Evolutionary conservation across 2,797 vertebrate genomes (phyloP), one percentile per base, ranked within the genome.

Genomic region (Artibeus jamaicensis): DNA sequence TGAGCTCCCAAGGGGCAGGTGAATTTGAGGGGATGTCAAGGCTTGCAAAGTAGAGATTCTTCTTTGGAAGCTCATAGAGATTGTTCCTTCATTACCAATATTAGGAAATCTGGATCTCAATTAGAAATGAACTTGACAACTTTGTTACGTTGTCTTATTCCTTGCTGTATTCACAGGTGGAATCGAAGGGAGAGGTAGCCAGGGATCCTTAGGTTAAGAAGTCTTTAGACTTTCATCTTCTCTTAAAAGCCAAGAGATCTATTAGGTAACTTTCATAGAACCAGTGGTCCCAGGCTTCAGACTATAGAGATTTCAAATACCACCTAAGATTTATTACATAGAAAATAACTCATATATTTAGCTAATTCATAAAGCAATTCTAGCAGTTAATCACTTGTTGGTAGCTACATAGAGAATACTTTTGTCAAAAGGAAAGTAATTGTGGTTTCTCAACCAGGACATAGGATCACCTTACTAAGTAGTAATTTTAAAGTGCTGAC

Each of bases 291-390:
- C 1, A 50, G n/a, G 29, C 14, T 48, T 12, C 12, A 57, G 70
- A 70, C 53, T 87, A 12, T 34, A 76, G 76, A 39, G 92, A 50
- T 3, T 76, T 89, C 67, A 50, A 79, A 50, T 18, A 67, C 2
- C 15, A 57, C 4, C 6, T 76, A 65, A 48, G n/a, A 67, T 53
- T 71, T 86, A 57, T 71, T 86, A 57, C 62, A 44, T 57, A 24
- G 42, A 90, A 90, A 94, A 81, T 71, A 86, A 78, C 18, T 88
- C 44, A 46, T 74, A 44, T 90, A 70, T 95, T 55, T 70, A 73
- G 37, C 12, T 77, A 73, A 37, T 94, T 89, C 14, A 48, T 82
- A 86, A 86, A 77, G 46, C 34, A 83, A 0, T 59, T 29, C 42
- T 67, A 53, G 14, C 26, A 93, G 53, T 65, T 84, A 7, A 6